Evolutionary conservation across 2,888 invertebrate genomes (phyloP), one percentile per base, ranked within the genome.

Genomic region (Microctonus aethiopoides): DNA sequence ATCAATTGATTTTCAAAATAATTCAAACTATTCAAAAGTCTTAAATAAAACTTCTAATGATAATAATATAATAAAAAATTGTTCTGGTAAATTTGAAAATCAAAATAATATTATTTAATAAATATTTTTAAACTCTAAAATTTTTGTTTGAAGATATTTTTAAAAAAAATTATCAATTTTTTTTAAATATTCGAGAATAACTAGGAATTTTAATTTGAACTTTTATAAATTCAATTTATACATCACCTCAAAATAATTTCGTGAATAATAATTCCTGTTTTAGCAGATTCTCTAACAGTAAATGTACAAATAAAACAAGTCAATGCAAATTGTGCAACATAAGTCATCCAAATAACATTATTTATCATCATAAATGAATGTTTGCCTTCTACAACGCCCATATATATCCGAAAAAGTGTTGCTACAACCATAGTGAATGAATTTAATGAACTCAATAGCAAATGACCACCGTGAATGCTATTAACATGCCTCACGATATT

Each of bases 391-490:
- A 78, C 81, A 1, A 81, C 80, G 10, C 83, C 78, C 80, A 82
- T 83, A 63, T 83, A 83, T 39, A 83, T 82, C 24, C 83, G 74
- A 39, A 83, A 83, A 0, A 83, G 74, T 4, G 81, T 81, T 1
- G 81, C 79, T 4, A 83, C 80, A 6, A 82, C 79, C 81, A 81
- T 81, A 16, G 80, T 80, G 32, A 83, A 83, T 20, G 81, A 77
- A 71, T 83, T 83, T 1, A 80, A 76, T 11, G 81, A 83, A 29
- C 77, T 79, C 10, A 83, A 62, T 0, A 83, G 75, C 20, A 83
- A 67, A 32, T 83, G 79, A 13, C 80, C 32, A 0, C 83, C 83
- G 20, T 81, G 74, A 32, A 79, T 76, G 2, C 76, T 74, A 57
- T 83, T 83, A 3, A 83, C 26, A 22, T 73, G 72, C 60, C 67